Base-by-base conservation (phyloP, 1,140 invertebrate species). In the Pseudomyrmex gracilis region DNA sequence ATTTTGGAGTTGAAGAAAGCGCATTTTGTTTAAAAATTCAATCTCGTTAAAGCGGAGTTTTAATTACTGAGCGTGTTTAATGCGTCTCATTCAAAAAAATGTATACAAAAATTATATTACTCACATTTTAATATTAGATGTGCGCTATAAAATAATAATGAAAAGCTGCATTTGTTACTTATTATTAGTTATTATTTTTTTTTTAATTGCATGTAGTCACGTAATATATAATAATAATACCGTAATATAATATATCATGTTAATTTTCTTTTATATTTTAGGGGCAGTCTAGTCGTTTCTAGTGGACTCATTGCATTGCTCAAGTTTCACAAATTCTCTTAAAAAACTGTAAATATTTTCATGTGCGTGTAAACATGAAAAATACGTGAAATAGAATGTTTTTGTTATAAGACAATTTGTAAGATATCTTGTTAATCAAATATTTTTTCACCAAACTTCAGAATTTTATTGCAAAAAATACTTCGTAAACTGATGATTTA, bases 281-380 rank as follows among this genome's bases (percentile, higher is more conserved):
- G 90, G 88, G 24, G 77, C 64, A 74, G 88, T 5, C 8, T 87
- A 34, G 0, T 88, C 10, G 1, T 90, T 8, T 77, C 82, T 8
- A 64, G 88, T 5, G 53, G 87, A 2, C 22, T 90, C 2, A n/a
- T 90, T 5, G 76, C 57, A 1, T 90, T 84, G 20, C 12, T 90
- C 2, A 61, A 58, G 17, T 9, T 78, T 15, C 47, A 82, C 15
- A 82, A 45, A 22, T 13, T 10, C 1, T 22, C n/a, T 12, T 64
- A 47, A 34, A n/a, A 10, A 13, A 63, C 12, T 73, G 47, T 61
- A 51, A 45, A 74, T 70, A 60, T 58, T 0, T 71, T 34, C 34
- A 7, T 34, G 5, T 34, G 5, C 5, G 5, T 34, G 1, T 34
- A 34, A 34, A 34, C 34, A 5, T 34, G 34, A 7, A 34, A 34